These are phyloP conservation scores for Pantherophis vulpinus DNA, from an alignment of 2,797 vertebrate genomes.

Conservation along the genomic window DNA sequence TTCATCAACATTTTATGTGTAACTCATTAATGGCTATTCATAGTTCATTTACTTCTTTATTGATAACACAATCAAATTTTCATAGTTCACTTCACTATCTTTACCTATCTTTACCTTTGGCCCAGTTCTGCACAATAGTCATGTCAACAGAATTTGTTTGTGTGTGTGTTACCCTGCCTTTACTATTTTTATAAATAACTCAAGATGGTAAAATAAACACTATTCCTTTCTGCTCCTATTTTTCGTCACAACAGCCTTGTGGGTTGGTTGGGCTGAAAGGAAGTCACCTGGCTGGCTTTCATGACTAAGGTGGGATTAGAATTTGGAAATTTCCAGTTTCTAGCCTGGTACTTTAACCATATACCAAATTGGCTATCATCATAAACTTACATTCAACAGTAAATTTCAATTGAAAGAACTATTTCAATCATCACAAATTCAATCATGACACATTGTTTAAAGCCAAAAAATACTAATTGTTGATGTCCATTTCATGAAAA, in stretches of 20 bases:
- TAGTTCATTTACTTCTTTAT: neutral
- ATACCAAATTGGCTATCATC: neutral
- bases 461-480: neutral
- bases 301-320: neutral
- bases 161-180: neutral
- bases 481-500: neutral
- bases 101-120: neutral
- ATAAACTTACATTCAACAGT: neutral
- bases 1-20: neutral
- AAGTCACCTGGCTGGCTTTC: neutral
- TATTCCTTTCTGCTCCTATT: neutral
- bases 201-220: neutral
- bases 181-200: neutral
- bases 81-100: neutral
- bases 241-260: neutral
- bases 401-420: neutral
- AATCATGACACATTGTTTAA: neutral
- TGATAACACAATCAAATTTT: neutral
- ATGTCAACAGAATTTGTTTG: neutral
- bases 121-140: neutral
- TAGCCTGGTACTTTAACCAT: neutral
- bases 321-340: neutral
- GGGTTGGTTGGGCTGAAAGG: neutral
- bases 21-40: neutral
- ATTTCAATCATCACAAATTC: neutral